phyloP scores from a whole-genome alignment of 2,797 vertebrate genomes.

The Lemur catta region DNA sequence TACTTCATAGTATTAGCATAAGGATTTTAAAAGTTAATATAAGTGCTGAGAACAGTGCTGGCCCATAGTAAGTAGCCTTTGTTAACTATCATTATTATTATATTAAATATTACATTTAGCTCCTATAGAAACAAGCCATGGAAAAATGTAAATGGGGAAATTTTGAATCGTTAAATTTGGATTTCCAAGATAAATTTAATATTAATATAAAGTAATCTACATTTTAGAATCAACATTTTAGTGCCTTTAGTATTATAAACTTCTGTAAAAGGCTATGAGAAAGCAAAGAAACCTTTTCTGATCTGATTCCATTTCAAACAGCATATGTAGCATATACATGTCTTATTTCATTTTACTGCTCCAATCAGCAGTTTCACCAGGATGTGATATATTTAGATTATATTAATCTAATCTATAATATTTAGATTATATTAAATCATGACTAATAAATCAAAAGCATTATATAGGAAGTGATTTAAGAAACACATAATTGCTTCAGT shows the following conservation, averaged over 20 bases:
- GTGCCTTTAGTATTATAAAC: background rate
- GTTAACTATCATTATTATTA: background rate
- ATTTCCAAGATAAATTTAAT: conserved; percentile 15
- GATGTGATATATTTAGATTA: background rate
- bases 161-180: background rate
- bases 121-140: background rate
- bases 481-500: conserved; percentile 26
- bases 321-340: background rate
- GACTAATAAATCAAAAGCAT: background rate
- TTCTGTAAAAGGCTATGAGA: background rate
- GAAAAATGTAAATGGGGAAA: background rate
- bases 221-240: background rate
- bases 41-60: background rate
- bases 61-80: background rate
- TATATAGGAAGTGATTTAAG: background rate
- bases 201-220: background rate
- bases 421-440: background rate
- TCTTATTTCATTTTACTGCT: background rate
- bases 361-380: background rate
- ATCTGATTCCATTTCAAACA: background rate
- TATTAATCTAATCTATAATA: background rate
- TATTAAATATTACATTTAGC: background rate
- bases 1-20: background rate
- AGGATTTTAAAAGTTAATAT: background rate
- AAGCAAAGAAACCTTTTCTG: background rate